Percentiles rank a stretch among this genome's conserved stretches.
These are phyloP conservation scores for Tinea pellionella DNA, from an alignment of 2,888 invertebrate species.

Conservation along the genomic window DNA sequence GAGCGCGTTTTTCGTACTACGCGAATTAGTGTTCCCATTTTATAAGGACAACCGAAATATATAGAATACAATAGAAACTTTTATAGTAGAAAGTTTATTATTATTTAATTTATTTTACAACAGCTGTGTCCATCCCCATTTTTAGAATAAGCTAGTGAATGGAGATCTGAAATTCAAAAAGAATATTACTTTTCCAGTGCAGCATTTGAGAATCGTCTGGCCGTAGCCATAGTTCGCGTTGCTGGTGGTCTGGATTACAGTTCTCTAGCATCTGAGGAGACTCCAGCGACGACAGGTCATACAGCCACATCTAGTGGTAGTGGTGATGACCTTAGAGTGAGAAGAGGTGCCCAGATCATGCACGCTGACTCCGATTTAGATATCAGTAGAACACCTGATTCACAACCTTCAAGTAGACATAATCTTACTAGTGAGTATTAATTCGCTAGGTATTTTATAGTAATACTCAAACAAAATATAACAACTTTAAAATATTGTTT, in stretches of 20 bases:
- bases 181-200: conserved; percentile 79
- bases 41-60: too few relatives aligned
- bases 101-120: too few relatives aligned
- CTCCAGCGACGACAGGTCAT: conserved; percentile 30
- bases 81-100: too few relatives aligned
- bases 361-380: conserved; percentile 81
- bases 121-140: too few relatives aligned
- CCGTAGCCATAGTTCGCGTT: conserved; percentile 89
- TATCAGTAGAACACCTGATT: conserved; percentile 50
- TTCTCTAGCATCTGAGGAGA: conserved; percentile 49
- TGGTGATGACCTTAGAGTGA: conserved; percentile 51
- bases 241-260: conserved; percentile 88
- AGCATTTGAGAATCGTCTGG: conserved; percentile 91
- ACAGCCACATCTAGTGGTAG: conserved; percentile 49
- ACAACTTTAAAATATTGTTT: too few relatives aligned
- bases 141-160: too few relatives aligned
- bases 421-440: conserved; percentile 42
- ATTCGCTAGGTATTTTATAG: too few relatives aligned
- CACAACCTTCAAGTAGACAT: conserved; percentile 32
- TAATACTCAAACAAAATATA: too few relatives aligned
- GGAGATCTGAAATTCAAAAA: too few relatives aligned
- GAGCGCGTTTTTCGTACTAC: too few relatives aligned
- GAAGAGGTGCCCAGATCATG: conserved; percentile 57
- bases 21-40: too few relatives aligned
- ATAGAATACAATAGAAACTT: too few relatives aligned